phyloP scores from a whole-genome alignment of 2,113 vertebrate genomes.

The Nyctibius bracteatus region DNA sequence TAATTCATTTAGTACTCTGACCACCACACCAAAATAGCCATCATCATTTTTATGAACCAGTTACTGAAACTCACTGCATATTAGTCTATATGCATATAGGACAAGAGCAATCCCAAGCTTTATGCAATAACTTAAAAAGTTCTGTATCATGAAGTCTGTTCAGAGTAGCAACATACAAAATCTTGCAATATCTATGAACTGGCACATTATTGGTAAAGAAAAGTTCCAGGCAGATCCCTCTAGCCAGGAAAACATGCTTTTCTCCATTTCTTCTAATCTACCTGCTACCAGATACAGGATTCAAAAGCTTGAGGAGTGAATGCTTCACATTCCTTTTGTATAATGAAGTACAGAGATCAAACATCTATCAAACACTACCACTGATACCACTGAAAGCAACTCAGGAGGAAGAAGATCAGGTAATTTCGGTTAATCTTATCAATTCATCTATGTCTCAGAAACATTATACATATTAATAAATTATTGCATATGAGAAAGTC shows the following conservation, averaged over 20 bases:
- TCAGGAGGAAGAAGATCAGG: neutral
- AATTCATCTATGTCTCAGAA: neutral
- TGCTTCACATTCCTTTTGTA: neutral
- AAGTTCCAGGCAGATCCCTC: neutral
- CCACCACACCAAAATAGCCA: neutral
- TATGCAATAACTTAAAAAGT: neutral
- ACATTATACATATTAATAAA: slow-evolving; percentile 23
- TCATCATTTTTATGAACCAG: neutral
- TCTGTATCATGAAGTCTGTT: neutral
- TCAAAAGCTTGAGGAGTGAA: neutral
- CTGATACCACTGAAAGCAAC: neutral
- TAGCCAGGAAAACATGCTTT: neutral
- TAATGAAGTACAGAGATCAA: neutral
- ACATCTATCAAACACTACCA: neutral
- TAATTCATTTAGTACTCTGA: neutral
- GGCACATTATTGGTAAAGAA: neutral
- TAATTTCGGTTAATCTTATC: slow-evolving; percentile 22
- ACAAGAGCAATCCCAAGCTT: neutral
- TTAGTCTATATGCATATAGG: neutral
- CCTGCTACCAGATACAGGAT: neutral
- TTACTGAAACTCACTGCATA: neutral
- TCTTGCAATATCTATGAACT: neutral
- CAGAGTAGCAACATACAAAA: neutral
- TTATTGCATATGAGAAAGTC: neutral
- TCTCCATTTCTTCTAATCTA: neutral